Conservation (phyloP, 92 coral and sea anemone genomes). For the Micromussa lordhowensis region DNA sequence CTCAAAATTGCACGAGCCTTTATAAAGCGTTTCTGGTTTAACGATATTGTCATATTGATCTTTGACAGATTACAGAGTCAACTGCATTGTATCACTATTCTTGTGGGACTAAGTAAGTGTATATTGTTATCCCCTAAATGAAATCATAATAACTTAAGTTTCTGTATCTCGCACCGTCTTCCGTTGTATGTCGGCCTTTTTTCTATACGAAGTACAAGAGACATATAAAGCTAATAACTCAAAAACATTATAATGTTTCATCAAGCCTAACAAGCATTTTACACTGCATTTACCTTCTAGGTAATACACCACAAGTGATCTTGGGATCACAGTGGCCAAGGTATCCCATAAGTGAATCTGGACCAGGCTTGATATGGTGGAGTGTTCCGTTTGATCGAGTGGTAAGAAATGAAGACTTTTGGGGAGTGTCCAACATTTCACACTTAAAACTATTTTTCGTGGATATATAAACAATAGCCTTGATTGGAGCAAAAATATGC, state of each 20-base stretch:
- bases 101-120: conserved; percentile 40
- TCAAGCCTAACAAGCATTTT: neutral
- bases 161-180: neutral
- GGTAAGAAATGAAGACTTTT: conserved; percentile 18
- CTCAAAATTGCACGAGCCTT: too few relatives aligned
- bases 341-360: conserved; percentile 1
- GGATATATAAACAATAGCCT: too few relatives aligned
- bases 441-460: neutral
- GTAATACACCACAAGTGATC: conserved; percentile 22
- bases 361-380: conserved; percentile 20
- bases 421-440: neutral
- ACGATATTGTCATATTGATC: neutral
- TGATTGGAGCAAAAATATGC: too few relatives aligned
- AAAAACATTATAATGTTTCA: neutral
- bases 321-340: neutral
- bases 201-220: neutral
- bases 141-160: too few relatives aligned
- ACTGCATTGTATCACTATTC: conserved; percentile 38
- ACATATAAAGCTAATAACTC: neutral
- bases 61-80: conserved; percentile 31
- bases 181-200: neutral
- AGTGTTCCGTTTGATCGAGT: conserved; percentile 44
- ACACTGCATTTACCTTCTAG: neutral
- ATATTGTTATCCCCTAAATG: neutral
- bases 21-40: neutral